phyloP scores from a whole-genome alignment of 2,113 vertebrate genomes.

The Falcunculus frontatus region DNA sequence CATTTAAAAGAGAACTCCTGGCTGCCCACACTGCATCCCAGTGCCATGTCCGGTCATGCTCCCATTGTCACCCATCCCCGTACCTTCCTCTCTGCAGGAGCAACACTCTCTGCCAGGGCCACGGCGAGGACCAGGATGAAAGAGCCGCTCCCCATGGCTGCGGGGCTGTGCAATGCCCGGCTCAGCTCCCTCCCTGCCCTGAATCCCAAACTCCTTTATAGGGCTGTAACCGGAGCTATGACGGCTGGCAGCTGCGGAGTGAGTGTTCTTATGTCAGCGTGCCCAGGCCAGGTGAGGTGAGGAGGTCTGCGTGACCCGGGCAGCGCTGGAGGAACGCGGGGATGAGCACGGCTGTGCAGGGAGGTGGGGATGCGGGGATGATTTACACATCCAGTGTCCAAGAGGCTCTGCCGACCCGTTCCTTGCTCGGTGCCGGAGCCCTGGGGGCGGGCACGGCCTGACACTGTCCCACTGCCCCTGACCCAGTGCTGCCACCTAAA shows the following conservation, averaged over 20 bases:
- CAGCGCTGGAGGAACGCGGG: neutral
- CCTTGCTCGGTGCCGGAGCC: fast-evolving
- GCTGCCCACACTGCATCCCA: neutral
- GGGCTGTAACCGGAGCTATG: neutral
- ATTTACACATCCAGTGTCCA: neutral
- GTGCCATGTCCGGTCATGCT: fast-evolving
- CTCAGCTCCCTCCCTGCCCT: neutral
- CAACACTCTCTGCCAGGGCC: fast-evolving
- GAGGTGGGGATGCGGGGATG: fast-evolving
- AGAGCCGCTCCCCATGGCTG: neutral
- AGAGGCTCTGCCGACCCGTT: neutral
- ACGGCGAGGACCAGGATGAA: neutral
- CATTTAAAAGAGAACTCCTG: no score
- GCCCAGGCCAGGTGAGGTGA: neutral
- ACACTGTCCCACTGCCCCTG: neutral
- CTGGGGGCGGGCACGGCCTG: neutral
- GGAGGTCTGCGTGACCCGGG: constrained; percentile 23
- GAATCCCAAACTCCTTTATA: neutral
- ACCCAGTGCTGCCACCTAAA: neutral
- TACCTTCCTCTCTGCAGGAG: neutral
- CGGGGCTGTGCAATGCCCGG: fast-evolving
- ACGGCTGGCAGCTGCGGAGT: fast-evolving
- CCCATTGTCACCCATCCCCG: neutral
- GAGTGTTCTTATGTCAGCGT: neutral
- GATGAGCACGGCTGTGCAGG: neutral